A percentile compares a stretch with the other conserved stretches of the same genome.
These are phyloP conservation scores for Chelmon rostratus DNA, from an alignment of 2,797 vertebrate species.

Conservation along the genomic window DNA sequence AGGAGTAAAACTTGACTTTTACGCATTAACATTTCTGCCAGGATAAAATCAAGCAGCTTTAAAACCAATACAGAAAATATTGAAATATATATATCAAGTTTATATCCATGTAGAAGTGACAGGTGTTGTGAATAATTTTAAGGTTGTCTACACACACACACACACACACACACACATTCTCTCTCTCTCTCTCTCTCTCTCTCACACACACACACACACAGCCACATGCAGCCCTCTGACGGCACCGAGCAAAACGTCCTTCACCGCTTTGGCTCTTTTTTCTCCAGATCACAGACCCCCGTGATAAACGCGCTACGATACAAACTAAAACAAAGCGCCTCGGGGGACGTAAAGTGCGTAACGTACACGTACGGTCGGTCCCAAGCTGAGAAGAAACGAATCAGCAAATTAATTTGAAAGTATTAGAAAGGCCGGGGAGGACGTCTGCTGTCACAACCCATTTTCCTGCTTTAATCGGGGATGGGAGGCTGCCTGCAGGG, in stretches of 20 bases:
- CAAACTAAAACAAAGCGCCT: slow-evolving; percentile 77
- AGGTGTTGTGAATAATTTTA: slow-evolving; percentile 40
- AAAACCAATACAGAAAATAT: neutral
- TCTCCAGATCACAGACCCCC: slow-evolving; percentile 66
- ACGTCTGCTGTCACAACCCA: slow-evolving; percentile 85
- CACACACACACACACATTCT: neutral
- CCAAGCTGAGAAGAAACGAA: slow-evolving; percentile 79
- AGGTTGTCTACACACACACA: slow-evolving; percentile 11
- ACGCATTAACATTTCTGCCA: neutral
- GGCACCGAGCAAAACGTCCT: slow-evolving; percentile 53
- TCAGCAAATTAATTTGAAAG: slow-evolving; percentile 81
- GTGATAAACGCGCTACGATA: slow-evolving; percentile 59
- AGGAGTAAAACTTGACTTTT: slow-evolving; percentile 26
- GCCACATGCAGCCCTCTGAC: slow-evolving; percentile 5
- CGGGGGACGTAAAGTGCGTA: slow-evolving; percentile 63
- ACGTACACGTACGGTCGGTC: slow-evolving; percentile 68
- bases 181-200: neutral
- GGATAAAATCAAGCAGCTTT: neutral
- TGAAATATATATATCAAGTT: neutral
- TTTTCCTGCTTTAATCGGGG: slow-evolving; percentile 79
- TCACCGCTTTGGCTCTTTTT: slow-evolving; percentile 42
- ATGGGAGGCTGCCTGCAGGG: slow-evolving; percentile 68
- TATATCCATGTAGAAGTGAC: slow-evolving; percentile 6
- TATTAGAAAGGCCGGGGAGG: slow-evolving; percentile 78
- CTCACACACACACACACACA: neutral